A percentile compares a stretch with the other conserved stretches of the same genome.
Conservation (phyloP, 1,140 invertebrate species). For the Oncopodura yosiiana region DNA sequence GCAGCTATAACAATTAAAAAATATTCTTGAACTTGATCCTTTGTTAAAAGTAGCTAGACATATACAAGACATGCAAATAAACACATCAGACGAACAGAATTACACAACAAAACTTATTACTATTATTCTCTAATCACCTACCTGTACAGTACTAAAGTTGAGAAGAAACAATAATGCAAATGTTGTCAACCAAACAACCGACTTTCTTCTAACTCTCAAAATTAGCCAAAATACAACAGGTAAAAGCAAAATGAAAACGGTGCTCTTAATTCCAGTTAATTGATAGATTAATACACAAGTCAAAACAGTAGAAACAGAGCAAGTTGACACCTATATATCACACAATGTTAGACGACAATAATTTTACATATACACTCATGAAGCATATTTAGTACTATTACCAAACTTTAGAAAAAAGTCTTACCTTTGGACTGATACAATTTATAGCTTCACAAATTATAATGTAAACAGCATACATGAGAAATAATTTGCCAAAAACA, state of each 20-base stretch:
- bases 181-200: slow-evolving; percentile 39
- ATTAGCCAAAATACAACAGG: slow-evolving; percentile 40
- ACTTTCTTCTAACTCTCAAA: slow-evolving; percentile 37
- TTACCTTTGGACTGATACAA: slow-evolving; percentile 9
- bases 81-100: not conserved
- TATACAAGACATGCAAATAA: slow-evolving; percentile 23
- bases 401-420: slow-evolving; percentile 1
- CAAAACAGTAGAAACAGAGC: slow-evolving; percentile 34
- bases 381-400: slow-evolving; percentile 22
- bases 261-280: slow-evolving; percentile 37
- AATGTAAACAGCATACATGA: slow-evolving; percentile 42
- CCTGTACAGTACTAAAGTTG: slow-evolving; percentile 38
- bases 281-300: slow-evolving; percentile 37
- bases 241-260: slow-evolving; percentile 38
- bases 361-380: slow-evolving; percentile 40
- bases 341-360: too few relatives aligned
- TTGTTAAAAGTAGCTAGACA: too few relatives aligned
- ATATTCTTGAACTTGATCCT: slow-evolving; percentile 40
- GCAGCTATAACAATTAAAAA: slow-evolving; percentile 42
- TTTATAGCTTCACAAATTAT: slow-evolving; percentile 33
- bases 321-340: not conserved
- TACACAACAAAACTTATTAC: not conserved
- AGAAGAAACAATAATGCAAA: slow-evolving; percentile 38
- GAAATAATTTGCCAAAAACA: slow-evolving; percentile 37
- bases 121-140: too few relatives aligned